Base-by-base conservation (phyloP, 2,888 invertebrate genomes). In the Lasioglossum malachurum region DNA sequence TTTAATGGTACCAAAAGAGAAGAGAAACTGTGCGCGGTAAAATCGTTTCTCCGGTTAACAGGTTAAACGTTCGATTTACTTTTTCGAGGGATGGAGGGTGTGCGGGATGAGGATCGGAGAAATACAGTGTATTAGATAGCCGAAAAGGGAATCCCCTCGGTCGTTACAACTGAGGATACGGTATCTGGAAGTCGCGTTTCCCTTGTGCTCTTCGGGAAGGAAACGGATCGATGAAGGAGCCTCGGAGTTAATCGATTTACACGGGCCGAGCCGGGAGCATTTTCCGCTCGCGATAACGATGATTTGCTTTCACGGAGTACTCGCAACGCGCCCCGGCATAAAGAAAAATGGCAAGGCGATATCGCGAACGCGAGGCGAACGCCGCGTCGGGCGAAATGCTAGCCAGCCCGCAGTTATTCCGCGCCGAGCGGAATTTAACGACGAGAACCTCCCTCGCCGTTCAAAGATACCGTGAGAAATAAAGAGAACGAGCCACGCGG, bases 211-310 rank as follows among this genome's bases (percentile, higher is more conserved):
- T 31, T 31, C 35, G 35, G 38, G 16, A 71, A 14, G 49, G 35
- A 72, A 57, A 31, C 35, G 60, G 46, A 67, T 75, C 76, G 85
- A 75, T 69, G 78, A 46, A 72, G 77, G 60, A 69, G 72, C 41
- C 75, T 44, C 19, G 31, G 19, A 73, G 49, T 80, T 89, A 87
- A 89, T 89, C 87, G 87, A 87, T 89, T 85, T 83, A 83, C 82
- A 78, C 76, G 75, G 80, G 82, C 79, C 75, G 84, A 71, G 60
- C 53, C 64, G 78, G 64, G 79, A 78, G 67, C 84, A 49, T 84
- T 88, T 74, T 35, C 78, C 83, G 27, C 75, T 7, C 38, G 71
- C 83, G 89, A 89, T 89, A 89, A 89, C 87, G 87, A 89, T 89
- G 83, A 89, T 89, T 89, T 87, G 82, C 81, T 60, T 53, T 38